phyloP scores from a whole-genome alignment of 2,888 invertebrate genomes.

The Stenolophus ochropezus region DNA sequence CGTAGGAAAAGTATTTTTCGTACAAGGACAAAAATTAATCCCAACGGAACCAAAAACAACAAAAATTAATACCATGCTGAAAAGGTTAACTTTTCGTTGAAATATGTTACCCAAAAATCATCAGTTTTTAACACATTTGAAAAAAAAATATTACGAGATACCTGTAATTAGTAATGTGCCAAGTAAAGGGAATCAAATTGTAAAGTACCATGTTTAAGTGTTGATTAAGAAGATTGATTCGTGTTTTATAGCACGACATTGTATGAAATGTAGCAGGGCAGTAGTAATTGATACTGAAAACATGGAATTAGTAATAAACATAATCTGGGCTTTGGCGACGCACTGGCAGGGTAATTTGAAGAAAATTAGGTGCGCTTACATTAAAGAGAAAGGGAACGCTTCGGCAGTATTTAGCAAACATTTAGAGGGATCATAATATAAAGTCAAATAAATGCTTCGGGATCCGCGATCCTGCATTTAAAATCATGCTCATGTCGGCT shows the following conservation, averaged over 20 bases:
- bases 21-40: no score
- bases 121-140: no score
- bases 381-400: conserved; percentile 50
- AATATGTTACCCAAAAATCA: no score
- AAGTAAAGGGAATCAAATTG: no score
- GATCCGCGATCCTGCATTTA: conserved; percentile 44
- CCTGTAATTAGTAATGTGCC: no score
- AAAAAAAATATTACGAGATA: no score
- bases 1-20: no score
- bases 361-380: conserved; percentile 57
- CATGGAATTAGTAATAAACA: conserved; percentile 54
- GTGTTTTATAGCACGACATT: neutral
- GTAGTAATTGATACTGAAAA: conserved; percentile 43
- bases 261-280: neutral
- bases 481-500: conserved; percentile 59
- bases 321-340: conserved; percentile 47
- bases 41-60: no score
- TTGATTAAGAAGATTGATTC: neutral
- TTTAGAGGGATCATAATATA: conserved; percentile 58
- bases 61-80: no score
- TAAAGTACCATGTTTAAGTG: no score
- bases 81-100: no score
- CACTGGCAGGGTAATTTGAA: conserved; percentile 50
- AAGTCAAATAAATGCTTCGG: conserved; percentile 55
- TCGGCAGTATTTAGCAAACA: conserved; percentile 55